These are phyloP conservation scores for Crotophaga sulcirostris DNA, from an alignment of 2,113 vertebrate genomes.

Conservation along the genomic window DNA sequence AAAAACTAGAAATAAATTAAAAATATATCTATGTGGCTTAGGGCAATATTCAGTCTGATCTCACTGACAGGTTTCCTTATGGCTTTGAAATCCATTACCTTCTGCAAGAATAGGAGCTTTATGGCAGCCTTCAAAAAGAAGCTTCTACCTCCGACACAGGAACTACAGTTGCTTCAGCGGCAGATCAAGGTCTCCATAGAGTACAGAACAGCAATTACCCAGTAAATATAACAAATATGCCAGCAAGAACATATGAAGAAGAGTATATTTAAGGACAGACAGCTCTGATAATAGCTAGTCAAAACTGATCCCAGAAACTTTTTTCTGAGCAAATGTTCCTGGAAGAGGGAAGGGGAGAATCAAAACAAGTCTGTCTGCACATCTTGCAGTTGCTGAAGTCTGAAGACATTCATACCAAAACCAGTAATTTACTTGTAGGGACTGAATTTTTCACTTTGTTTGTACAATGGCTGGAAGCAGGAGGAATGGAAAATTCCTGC, in stretches of 20 bases:
- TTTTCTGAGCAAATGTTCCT: neutral
- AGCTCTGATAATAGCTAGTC: neutral
- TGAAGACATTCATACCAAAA: slow-evolving; percentile 7
- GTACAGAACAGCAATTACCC: neutral
- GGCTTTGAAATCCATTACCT: slow-evolving; percentile 12
- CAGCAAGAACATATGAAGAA: neutral
- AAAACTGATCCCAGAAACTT: neutral
- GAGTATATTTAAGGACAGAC: neutral
- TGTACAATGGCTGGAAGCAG: neutral
- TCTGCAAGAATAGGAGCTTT: slow-evolving; percentile 5
- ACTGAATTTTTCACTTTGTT: neutral
- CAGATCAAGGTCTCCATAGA: neutral
- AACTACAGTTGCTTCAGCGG: neutral
- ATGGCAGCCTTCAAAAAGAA: neutral
- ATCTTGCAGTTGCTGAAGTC: neutral
- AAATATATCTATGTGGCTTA: neutral
- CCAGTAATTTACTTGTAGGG: neutral
- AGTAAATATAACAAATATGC: neutral
- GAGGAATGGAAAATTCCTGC: neutral
- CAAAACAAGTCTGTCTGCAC: neutral
- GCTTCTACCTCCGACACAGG: neutral
- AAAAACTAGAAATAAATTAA: neutral
- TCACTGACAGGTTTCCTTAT: neutral
- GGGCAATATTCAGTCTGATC: neutral
- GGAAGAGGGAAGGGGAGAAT: neutral